Evolutionary conservation across 2,888 invertebrate species (phyloP), one percentile per base, ranked within the genome.

Genomic region (Archaeoteleia sp.): DNA sequence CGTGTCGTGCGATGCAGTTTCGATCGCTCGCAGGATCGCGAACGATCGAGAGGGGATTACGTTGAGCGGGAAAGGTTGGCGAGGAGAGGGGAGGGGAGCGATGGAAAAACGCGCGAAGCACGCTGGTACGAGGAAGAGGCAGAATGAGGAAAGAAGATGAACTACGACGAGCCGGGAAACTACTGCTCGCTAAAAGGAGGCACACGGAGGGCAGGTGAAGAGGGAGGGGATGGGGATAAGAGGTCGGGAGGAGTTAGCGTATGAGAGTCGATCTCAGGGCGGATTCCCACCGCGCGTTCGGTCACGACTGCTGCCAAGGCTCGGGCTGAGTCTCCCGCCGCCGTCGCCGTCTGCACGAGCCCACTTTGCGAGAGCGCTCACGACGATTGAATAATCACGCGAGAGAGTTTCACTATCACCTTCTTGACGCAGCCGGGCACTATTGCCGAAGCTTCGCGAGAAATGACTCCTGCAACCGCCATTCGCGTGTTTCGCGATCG

Each of bases 241-340:
- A 55, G 43, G 71, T 63, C 15, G 29, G 40, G 45, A 61, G 73
- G 79, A 25, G 43, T 20, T n/a, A 74, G 81, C 78, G 81, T 84
- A 83, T 84, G 84, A 82, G 84, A 84, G 83, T 83, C 78, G 81
- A 83, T 83, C 83, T 81, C 81, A 71, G 82, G 83, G 81, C 82
- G 83, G 82, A 83, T 84, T 84, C 84, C 84, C 84, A 84, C 83
- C 83, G 74, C 74, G 76, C 76, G 74, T 77, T 77, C 78, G 81
- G 82, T 84, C 84, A 84, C 84, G 84, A 66, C 58, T 63, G 42
- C 40, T 45, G 63, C 57, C 67, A 58, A 58, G 62, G 42, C 62
- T 54, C 42, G 15, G 35, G 32, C 12, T 48, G 40, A 48, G 35
- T 37, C 32, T n/a, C 43, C 25, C 60, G 72, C 72, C 73, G 72